These are phyloP conservation scores for Scrobipalpa costella DNA, from an alignment of 2,888 invertebrate genomes.

Conservation along the genomic window DNA sequence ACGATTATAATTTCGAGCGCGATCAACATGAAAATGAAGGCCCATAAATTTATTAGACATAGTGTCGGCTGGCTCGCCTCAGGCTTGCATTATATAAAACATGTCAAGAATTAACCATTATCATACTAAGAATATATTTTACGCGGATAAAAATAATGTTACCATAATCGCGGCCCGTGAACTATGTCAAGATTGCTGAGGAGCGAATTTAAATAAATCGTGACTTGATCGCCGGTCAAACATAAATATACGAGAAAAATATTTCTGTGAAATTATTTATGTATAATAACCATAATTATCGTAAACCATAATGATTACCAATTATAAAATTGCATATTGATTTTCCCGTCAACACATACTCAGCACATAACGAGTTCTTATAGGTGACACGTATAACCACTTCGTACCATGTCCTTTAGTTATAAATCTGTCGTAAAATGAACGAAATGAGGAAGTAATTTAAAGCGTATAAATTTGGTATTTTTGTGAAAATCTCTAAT, in stretches of 20 bases:
- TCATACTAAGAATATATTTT: slow-evolving; percentile 69
- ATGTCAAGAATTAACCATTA: slow-evolving; percentile 80
- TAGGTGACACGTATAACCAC: not conserved
- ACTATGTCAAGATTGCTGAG: slow-evolving; percentile 50
- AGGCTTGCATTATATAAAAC: slow-evolving; percentile 77
- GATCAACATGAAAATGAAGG: slow-evolving; percentile 80
- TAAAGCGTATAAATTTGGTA: not conserved
- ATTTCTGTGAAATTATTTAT: slow-evolving; percentile 26
- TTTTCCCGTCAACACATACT: slow-evolving; percentile 14
- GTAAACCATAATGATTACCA: slow-evolving; percentile 24
- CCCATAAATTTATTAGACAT: slow-evolving; percentile 81
- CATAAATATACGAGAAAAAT: slow-evolving; percentile 33
- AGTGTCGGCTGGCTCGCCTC: slow-evolving; percentile 74
- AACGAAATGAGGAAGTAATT: not conserved
- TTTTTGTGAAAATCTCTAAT: slow-evolving; percentile 31
- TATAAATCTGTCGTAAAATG: not conserved
- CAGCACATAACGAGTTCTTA: not conserved
- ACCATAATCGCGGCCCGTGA: slow-evolving; percentile 47
- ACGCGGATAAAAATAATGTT: slow-evolving; percentile 60
- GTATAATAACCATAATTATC: slow-evolving; percentile 24
- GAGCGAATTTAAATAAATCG: slow-evolving; percentile 49
- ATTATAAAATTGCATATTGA: slow-evolving; percentile 24
- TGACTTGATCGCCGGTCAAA: slow-evolving; percentile 42
- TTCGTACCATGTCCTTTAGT: not conserved
- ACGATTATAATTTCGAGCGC: slow-evolving; percentile 78